phyloP scores from a whole-genome alignment of 2,113 vertebrate species.

The Progne subis region DNA sequence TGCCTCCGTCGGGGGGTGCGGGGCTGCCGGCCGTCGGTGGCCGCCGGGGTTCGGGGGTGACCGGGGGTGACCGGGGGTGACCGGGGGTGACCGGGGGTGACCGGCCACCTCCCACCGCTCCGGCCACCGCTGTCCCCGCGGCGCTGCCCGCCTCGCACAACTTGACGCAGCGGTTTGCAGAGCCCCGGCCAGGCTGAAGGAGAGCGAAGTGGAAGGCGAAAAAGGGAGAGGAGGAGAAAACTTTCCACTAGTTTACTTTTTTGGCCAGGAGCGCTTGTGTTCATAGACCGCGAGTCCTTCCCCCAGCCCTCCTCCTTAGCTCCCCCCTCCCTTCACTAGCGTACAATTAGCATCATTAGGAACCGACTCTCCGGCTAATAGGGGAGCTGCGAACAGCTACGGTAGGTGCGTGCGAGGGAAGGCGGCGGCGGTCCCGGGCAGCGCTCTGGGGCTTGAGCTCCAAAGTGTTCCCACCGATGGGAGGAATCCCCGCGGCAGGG shows the following conservation, averaged over 20 bases:
- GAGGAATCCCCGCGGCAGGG: background rate
- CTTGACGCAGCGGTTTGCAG: no score
- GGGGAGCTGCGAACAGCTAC: background rate
- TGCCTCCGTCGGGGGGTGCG: accelerated
- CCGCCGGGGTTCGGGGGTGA: background rate
- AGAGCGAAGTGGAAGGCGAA: no score
- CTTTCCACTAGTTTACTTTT: no score
- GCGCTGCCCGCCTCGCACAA: no score
- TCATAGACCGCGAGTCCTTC: no score
- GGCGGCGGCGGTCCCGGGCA: background rate
- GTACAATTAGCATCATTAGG: slow-evolving; percentile 35
- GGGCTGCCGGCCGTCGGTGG: background rate
- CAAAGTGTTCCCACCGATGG: background rate
- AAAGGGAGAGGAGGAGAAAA: no score
- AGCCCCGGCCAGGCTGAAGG: no score
- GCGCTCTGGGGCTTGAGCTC: background rate
- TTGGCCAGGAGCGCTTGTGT: no score
- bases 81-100: background rate
- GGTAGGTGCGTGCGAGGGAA: slow-evolving; percentile 25
- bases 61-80: background rate
- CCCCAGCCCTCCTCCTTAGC: background rate
- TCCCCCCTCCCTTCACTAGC: background rate
- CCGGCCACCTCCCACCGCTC: background rate
- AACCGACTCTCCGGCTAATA: background rate
- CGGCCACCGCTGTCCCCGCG: no score